Evolutionary conservation across 2,888 invertebrate genomes (phyloP).

Genomic region (Phyto melanocephala): DNA sequence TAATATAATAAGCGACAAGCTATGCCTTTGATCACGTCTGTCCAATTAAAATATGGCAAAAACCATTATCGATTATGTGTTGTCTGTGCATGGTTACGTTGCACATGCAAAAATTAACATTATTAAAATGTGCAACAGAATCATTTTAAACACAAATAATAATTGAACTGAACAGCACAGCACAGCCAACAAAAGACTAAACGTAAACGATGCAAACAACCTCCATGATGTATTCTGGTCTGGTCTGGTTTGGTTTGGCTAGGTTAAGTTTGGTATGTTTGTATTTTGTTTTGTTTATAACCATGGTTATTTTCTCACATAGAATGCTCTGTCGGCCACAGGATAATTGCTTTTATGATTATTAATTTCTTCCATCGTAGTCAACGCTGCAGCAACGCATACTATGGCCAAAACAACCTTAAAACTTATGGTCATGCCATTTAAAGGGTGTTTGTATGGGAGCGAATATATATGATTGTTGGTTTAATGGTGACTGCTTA

Average conservation of each 20-base stretch:
- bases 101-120: background rate
- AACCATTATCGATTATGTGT: background rate
- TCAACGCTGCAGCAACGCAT: background rate
- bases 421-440: background rate
- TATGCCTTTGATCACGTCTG: background rate
- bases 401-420: background rate
- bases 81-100: constrained; percentile 8
- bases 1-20: background rate
- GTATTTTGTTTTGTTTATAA: background rate
- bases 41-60: constrained; percentile 20
- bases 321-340: constrained; percentile 43
- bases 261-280: background rate
- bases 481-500: background rate
- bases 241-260: background rate
- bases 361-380: constrained; percentile 42
- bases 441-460: background rate
- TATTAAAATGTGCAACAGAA: constrained; percentile 30
- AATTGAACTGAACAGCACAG: background rate
- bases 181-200: background rate
- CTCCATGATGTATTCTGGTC: background rate
- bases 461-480: background rate
- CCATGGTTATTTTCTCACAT: constrained; percentile 11
- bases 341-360: constrained; percentile 62
- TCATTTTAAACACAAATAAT: background rate
- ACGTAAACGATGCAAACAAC: constrained; percentile 17